These are phyloP conservation scores for Leucophenga montana DNA, from an alignment of 2,888 invertebrate species.

Conservation along the genomic window DNA sequence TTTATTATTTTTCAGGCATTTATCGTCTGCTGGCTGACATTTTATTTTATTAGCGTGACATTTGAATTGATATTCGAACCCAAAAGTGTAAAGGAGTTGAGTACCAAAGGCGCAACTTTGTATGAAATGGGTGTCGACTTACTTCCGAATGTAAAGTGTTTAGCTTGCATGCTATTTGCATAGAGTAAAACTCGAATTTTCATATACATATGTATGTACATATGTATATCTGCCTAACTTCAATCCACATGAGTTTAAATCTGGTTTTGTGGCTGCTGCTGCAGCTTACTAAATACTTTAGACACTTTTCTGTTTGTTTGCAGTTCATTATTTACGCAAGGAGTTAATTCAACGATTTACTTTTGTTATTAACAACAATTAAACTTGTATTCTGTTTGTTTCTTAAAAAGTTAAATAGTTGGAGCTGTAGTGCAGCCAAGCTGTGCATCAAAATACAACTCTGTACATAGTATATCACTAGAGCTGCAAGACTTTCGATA, in stretches of 20 bases:
- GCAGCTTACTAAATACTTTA: neutral
- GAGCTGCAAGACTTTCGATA: no score
- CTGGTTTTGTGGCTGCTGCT: neutral
- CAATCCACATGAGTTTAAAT: neutral
- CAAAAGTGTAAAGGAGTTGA: neutral
- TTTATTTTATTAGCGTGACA: slow-evolving; percentile 66
- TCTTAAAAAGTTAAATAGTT: neutral
- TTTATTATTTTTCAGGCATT: slow-evolving; percentile 58
- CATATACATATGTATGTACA: no score
- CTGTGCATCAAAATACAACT: no score
- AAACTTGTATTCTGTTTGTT: no score
- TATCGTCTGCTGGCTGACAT: slow-evolving; percentile 59
- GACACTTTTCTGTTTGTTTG: neutral
- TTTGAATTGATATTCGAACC: slow-evolving; percentile 55
- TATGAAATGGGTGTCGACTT: neutral
- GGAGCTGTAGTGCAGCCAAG: no score
- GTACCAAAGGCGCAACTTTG: no score
- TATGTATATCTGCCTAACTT: neutral
- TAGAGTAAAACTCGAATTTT: no score
- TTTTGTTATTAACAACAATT: no score
- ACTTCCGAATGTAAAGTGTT: neutral
- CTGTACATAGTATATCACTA: no score
- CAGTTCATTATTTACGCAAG: no score
- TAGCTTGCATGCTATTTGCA: neutral
- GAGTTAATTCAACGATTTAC: no score